phyloP scores from a whole-genome alignment of 1,140 invertebrate genomes.

The Calliopsis andreniformis region DNA sequence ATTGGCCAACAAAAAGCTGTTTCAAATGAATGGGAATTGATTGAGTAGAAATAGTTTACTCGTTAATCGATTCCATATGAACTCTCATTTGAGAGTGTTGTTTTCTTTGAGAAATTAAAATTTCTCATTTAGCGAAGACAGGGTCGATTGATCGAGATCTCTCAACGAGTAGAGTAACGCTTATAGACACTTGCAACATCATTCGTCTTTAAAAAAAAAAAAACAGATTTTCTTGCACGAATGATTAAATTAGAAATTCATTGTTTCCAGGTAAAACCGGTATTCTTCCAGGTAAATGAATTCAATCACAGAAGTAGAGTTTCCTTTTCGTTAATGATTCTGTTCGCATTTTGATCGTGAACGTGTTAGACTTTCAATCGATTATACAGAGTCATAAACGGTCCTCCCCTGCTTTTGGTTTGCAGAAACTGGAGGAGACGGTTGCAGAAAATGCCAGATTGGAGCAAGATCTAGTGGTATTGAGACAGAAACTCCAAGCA shows the following conservation, averaged over 20 bases:
- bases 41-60: too few relatives aligned
- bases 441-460: slow-evolving; percentile 93
- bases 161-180: too few relatives aligned
- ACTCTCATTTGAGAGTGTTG: too few relatives aligned
- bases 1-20: background rate
- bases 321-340: slow-evolving; percentile 41
- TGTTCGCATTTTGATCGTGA: slow-evolving; percentile 30
- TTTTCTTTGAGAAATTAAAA: too few relatives aligned
- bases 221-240: background rate
- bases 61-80: too few relatives aligned
- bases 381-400: too few relatives aligned
- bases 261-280: slow-evolving; percentile 74
- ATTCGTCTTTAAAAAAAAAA: background rate
- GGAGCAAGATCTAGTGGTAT: slow-evolving; percentile 92
- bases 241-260: slow-evolving; percentile 65
- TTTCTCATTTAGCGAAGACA: too few relatives aligned
- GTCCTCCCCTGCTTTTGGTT: slow-evolving; percentile 34
- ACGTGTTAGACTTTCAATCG: background rate
- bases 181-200: too few relatives aligned
- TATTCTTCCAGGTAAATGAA: slow-evolving; percentile 74
- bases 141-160: too few relatives aligned
- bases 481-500: slow-evolving; percentile 91
- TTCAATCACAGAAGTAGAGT: slow-evolving; percentile 43
- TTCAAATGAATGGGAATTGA: slow-evolving; percentile 13
- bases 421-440: slow-evolving; percentile 93